These are phyloP conservation scores for Aulostomus chinensis DNA, from an alignment of 2,797 vertebrate species.

Conservation along the genomic window DNA sequence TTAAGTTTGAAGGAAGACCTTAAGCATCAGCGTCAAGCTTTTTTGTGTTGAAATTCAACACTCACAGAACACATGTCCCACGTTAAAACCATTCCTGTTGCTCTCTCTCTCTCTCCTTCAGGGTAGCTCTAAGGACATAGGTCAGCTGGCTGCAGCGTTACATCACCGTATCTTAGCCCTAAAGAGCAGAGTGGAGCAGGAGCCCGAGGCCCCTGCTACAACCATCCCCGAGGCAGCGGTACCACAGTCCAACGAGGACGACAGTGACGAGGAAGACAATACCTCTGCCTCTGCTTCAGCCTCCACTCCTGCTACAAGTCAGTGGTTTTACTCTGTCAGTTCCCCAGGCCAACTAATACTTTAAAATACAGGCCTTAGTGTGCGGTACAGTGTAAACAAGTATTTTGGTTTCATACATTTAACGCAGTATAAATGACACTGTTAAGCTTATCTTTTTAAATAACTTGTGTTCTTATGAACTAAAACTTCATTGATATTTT, in stretches of 20 bases:
- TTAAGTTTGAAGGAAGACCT: too few species aligned
- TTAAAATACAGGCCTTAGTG: too few species aligned
- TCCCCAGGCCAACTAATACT: too few species aligned
- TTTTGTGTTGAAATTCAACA: too few species aligned
- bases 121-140: constrained; percentile 97
- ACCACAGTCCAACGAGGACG: constrained; percentile 91
- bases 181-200: constrained; percentile 91
- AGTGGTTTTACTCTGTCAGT: constrained; percentile 42
- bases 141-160: constrained; percentile 93
- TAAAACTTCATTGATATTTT: too few species aligned
- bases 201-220: constrained; percentile 81
- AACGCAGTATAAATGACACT: too few species aligned
- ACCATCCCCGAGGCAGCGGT: constrained; percentile 84
- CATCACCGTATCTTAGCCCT: constrained; percentile 96
- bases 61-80: constrained; percentile 8
- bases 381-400: too few species aligned
- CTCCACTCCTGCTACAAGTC: constrained; percentile 71
- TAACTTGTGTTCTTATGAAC: too few species aligned
- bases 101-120: constrained; percentile 46
- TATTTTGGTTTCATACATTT: too few species aligned
- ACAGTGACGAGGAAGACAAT: constrained; percentile 90
- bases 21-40: too few species aligned
- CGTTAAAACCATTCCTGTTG: constrained; percentile 3
- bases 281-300: constrained; percentile 71
- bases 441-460: too few species aligned